Base-by-base conservation (phyloP, 2,113 vertebrate species). In the Microtus richardsoni region DNA sequence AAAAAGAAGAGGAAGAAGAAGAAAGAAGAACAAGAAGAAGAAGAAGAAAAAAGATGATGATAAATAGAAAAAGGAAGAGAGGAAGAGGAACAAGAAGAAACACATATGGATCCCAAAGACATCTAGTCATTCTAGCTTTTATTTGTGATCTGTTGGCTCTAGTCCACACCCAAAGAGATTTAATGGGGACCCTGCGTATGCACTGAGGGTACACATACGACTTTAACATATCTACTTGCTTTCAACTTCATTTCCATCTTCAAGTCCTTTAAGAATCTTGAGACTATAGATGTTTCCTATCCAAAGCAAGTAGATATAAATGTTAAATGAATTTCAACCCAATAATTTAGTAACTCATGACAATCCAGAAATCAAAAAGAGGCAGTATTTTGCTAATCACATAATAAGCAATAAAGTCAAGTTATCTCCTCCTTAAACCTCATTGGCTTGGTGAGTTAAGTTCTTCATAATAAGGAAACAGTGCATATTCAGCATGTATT, bases 201-300 rank as follows among this genome's bases (percentile, higher is more conserved):
- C n/a, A 33, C 16, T n/a, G 70, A 71, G 68, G 17, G 30, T 30
- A 44, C 49, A 33, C 49, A 2, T 5, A 91, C 2, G 1, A 47
- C 36, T 70, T 80, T 1, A 44, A 24, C 66, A 47, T 24, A 87
- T 86, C 71, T 75, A 86, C 66, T 86, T 85, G 58, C 60, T 97
- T 93, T 90, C 60, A 85, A 71, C 47, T 91, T 79, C 64, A 70
- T 74, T 60, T 94, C 44, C 7, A 54, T 47, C 47, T 68, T 90
- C 60, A 80, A 71, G 54, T 77, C 47, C 88, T 58, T 28, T 68
- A 62, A 83, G 90, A 39, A 90, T 64, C 70, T 66, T 62, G 54
- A 90, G 52, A 75, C 54, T 89, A 66, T 12, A 92, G 22, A 86
- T 19, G 9, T 36, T 0, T 70, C 90, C 62, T 62, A 28, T 30